Evolutionary conservation across 2,888 invertebrate species (phyloP).

Genomic region (Aphidoletes aphidimyza): DNA sequence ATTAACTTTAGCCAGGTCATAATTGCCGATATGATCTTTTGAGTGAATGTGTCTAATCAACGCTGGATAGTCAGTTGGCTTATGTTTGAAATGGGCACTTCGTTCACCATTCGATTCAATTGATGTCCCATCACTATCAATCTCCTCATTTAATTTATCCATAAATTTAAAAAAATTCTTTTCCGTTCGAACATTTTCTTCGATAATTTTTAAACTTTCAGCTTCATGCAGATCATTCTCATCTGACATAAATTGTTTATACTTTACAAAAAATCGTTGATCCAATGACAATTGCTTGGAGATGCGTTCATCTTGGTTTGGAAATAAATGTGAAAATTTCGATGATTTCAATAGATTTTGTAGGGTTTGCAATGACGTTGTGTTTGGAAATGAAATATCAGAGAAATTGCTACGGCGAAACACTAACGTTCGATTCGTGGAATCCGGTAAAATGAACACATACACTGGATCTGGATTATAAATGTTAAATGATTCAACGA

Average conservation of each 20-base stretch:
- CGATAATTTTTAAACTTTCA: slow-evolving; percentile 56
- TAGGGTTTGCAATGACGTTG: slow-evolving; percentile 59
- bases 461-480: slow-evolving; percentile 61
- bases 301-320: background rate
- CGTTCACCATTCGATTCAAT: background rate
- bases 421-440: slow-evolving; percentile 56
- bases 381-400: slow-evolving; percentile 64
- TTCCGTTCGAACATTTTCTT: slow-evolving; percentile 59
- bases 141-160: slow-evolving; percentile 58
- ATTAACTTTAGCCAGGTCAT: background rate
- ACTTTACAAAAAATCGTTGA: background rate
- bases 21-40: background rate
- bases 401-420: slow-evolving; percentile 61
- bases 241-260: slow-evolving; percentile 9
- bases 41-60: slow-evolving; percentile 10
- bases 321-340: background rate
- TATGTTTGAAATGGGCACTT: background rate
- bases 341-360: background rate
- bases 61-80: background rate
- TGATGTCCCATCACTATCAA: background rate
- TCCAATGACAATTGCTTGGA: background rate
- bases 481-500: slow-evolving; percentile 63
- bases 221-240: slow-evolving; percentile 54
- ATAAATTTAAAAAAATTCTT: slow-evolving; percentile 58
- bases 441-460: slow-evolving; percentile 61